These are phyloP conservation scores for Eumacrocentrus americanus DNA, from an alignment of 2,888 invertebrate genomes.

Conservation along the genomic window DNA sequence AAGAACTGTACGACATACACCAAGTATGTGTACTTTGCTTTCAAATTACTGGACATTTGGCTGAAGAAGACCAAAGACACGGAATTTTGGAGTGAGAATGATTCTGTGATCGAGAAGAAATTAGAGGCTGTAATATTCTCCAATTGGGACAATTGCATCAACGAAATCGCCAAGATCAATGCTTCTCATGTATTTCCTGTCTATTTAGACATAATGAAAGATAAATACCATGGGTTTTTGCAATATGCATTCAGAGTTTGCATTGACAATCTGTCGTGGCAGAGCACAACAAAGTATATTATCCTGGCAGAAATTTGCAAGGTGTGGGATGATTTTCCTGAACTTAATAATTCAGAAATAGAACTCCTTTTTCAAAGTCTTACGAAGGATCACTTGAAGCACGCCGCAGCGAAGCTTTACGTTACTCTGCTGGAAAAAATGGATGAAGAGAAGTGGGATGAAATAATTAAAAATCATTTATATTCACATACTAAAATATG, in stretches of 20 bases:
- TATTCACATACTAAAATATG: slow-evolving; percentile 44
- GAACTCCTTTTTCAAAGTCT: slow-evolving; percentile 57
- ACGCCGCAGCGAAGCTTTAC: slow-evolving; percentile 69
- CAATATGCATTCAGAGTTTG: slow-evolving; percentile 50
- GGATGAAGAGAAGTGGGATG: slow-evolving; percentile 62
- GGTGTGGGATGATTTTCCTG: slow-evolving; percentile 43
- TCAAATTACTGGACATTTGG: slow-evolving; percentile 63
- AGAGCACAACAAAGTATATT: slow-evolving; percentile 68
- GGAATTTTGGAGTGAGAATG: slow-evolving; percentile 51
- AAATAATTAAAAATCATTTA: slow-evolving; percentile 55
- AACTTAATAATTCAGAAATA: slow-evolving; percentile 39
- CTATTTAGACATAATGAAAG: slow-evolving; percentile 53
- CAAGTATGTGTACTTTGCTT: slow-evolving; percentile 64
- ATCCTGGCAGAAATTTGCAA: slow-evolving; percentile 65
- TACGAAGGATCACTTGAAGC: slow-evolving; percentile 65
- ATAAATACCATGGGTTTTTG: slow-evolving; percentile 47
- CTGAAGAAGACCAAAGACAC: slow-evolving; percentile 61
- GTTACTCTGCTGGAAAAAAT: slow-evolving; percentile 62
- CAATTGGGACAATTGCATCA: slow-evolving; percentile 70
- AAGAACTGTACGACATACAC: slow-evolving; percentile 64
- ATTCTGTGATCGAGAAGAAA: slow-evolving; percentile 57
- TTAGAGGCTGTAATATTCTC: slow-evolving; percentile 65
- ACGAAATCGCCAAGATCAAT: slow-evolving; percentile 66
- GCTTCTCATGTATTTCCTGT: slow-evolving; percentile 61
- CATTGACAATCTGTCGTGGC: slow-evolving; percentile 61